Conservation (phyloP, 2,113 vertebrate genomes). For the Saccopteryx leptura region DNA sequence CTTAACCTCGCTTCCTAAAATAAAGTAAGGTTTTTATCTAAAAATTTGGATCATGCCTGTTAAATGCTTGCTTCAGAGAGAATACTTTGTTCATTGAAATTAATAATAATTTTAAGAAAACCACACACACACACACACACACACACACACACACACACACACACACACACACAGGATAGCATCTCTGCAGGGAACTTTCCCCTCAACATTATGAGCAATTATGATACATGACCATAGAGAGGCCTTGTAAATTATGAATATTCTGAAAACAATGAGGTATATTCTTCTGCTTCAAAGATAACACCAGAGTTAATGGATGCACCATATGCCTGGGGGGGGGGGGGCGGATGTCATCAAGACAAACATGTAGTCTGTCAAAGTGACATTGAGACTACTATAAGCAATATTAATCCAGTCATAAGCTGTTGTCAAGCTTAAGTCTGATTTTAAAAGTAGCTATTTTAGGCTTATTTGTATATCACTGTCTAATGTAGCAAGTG, state of each 20-base stretch:
- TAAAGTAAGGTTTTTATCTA: constrained; percentile 52
- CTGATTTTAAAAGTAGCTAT: constrained; percentile 69
- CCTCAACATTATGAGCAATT: constrained; percentile 72
- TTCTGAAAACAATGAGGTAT: constrained; percentile 75
- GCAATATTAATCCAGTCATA: constrained; percentile 79
- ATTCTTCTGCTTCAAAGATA: constrained; percentile 69
- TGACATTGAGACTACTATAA: constrained; percentile 71
- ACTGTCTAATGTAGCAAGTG: constrained; percentile 31
- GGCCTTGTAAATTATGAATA: constrained; percentile 81
- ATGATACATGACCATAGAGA: constrained; percentile 74
- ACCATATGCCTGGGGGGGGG: constrained; percentile 76
- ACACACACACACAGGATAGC: neutral
- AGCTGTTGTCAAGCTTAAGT: constrained; percentile 72
- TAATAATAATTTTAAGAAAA: constrained; percentile 52
- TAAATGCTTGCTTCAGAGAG: constrained; percentile 62
- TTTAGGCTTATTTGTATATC: constrained; percentile 60
- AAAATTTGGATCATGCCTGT: constrained; percentile 11
- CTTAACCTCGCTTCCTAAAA: neutral
- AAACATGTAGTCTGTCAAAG: constrained; percentile 80
- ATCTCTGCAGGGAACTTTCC: constrained; percentile 63
- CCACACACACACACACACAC: neutral
- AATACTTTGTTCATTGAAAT: constrained; percentile 73
- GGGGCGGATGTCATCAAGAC: constrained; percentile 74
- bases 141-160: neutral
- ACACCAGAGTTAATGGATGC: constrained; percentile 68